Conservation (phyloP, 1,140 invertebrate genomes). For the Lepidotrigona ventralis region DNA sequence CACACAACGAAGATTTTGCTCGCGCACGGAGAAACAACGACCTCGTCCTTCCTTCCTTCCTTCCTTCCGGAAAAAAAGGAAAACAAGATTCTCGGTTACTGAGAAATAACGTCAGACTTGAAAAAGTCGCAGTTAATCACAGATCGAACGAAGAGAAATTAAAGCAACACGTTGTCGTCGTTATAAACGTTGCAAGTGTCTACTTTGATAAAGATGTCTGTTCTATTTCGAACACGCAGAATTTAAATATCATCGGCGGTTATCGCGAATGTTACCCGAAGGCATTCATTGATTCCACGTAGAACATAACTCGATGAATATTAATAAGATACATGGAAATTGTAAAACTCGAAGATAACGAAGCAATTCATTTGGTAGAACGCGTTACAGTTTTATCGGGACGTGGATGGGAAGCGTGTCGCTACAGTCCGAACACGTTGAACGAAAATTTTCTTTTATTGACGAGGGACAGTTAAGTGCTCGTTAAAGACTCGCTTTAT, state of each 20-base stretch:
- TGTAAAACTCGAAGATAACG: constrained; percentile 2
- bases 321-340: not conserved
- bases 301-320: not conserved
- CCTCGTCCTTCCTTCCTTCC: not conserved
- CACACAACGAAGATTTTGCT: constrained; percentile 50
- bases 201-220: not conserved
- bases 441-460: constrained; percentile 52
- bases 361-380: constrained; percentile 12
- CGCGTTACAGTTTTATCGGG: constrained; percentile 24
- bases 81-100: not conserved
- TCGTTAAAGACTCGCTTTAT: constrained; percentile 67
- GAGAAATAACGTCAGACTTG: not conserved
- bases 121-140: not conserved
- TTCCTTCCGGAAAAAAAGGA: too few relatives aligned
- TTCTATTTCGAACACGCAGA: not conserved
- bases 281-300: not conserved
- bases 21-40: too few relatives aligned
- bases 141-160: not conserved
- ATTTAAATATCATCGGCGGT: not conserved
- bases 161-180: not conserved
- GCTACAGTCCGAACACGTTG: not conserved
- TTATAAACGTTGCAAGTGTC: not conserved
- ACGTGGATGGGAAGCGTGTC: not conserved
- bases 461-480: constrained; percentile 58
- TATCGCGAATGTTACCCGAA: not conserved